Base-by-base conservation (phyloP, 2,888 invertebrate genomes). In the Creontiades dilutus region DNA sequence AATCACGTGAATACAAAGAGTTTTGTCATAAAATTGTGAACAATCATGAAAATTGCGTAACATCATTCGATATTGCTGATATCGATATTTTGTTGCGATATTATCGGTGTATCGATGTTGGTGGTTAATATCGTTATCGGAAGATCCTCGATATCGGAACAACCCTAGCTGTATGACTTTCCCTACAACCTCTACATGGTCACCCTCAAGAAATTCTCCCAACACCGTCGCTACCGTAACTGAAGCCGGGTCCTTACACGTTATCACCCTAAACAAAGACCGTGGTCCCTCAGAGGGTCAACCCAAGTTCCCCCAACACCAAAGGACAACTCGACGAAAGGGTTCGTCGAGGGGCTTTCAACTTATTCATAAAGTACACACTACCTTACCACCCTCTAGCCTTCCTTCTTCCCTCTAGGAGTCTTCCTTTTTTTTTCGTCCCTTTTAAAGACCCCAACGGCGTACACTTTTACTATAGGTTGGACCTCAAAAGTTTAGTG, bases 341-440 rank as follows among this genome's bases (percentile, higher is more conserved):
- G 19, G 19, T 12, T 37, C 46, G 16, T 47, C 37, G 47, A 78
- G 78, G 78, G 46, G 19, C 12, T n/a, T 23, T 52, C 27, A 82
- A 82, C 48, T 82, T 82, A 82, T 82, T 82, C 82, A 82, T 82
- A 82, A 82, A 52, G 82, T 82, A 82, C 82, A 82, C 82, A 82
- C 82, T 19, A 23, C 82, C 82, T 52, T 82, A 52, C 78, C 82
- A 52, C 27, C 52, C 52, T 23, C 68, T 23, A n/a, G n/a, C 68
- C 23, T 68, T 68, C 23, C 68, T n/a, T n/a, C 68, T 68, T 27
- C 9, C 68, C 19, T 12, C 19, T 7, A 23, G 19, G 0, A 82
- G 82, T 47, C 52, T 82, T 23, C 68, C 23, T 68, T 68, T 68
- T n/a, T n/a, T 68, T 68, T 12, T 23, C 23, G 37, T 27, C 68